Base-by-base conservation (phyloP, 2,113 vertebrate genomes). In the Lipotes vexillifer region DNA sequence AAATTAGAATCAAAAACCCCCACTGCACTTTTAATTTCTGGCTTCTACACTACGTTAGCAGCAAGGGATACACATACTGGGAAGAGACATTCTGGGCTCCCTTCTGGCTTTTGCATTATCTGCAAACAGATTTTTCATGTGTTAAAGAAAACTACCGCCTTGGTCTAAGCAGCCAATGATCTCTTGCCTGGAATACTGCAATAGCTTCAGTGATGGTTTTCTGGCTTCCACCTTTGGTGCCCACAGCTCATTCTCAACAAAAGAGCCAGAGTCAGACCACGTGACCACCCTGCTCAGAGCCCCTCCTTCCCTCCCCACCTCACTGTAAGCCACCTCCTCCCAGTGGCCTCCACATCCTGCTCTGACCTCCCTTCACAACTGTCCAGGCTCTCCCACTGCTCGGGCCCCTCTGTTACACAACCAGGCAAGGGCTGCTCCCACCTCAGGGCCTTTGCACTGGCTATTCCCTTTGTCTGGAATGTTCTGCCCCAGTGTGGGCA, bases 401-500 rank as follows among this genome's bases (percentile, higher is more conserved):
- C 33, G 8, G 13, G 14, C 10, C 38, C 81, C 57, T 59, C 8
- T 63, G 55, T 38, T 63, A 33, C 17, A 49, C 57, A 46, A 75
- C 17, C 46, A 65, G 4, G 11, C 11, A 29, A 46, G 63, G 25
- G 17, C 63, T 36, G 6, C 44, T 20, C 21, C 44, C 29, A 55
- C 15, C 66, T 21, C 44, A 13, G 18, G 44, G 68, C 68, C 44
- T 65, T 82, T 65, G 66, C 85, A n/a, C 21, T 21, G 23, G 46
- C 77, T 38, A 21, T 33, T 74, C 41, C 27, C 27, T 49, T 61
- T 49, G n/a, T 25, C 33, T 57, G 33, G 57, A 92, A 74, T 25
- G 55, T n/a, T 55, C 20, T 77, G 25, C 25, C 13, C 55, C 11
- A 0, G 0, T 2, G 25, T 5, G 25, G 17, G 41, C 0, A 2